Base-by-base conservation (phyloP, 2,113 vertebrate genomes). In the Falco punctatus region DNA sequence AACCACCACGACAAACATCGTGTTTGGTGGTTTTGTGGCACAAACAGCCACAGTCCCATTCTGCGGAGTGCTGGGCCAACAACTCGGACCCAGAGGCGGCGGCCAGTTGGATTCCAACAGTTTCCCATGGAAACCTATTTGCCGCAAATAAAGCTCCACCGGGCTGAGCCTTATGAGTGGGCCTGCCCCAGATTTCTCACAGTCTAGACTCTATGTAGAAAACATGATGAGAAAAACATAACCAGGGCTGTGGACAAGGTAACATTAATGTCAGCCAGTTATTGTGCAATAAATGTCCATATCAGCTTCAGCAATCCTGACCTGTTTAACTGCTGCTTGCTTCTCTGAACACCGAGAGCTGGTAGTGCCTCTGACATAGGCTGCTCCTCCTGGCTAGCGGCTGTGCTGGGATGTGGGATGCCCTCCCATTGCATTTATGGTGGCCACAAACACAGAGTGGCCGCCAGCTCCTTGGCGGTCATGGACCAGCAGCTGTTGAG, bases 141-240 rank as follows among this genome's bases (percentile, higher is more conserved):
- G 70, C 77, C 6, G 11, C 3, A 15, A 88, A 90, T 28, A 86
- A 84, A 71, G 13, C 72, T 93, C 49, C 9, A 32, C 23, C 1
- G 5, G 49, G 46, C 88, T 64, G 90, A 90, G 71, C 65, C 3
- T 13, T 66, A 64, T 12, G 85, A 94, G 72, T 67, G 88, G 82
- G 88, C 72, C 82, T 85, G 88, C 84, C 81, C 77, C 32, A 69
- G 61, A 92, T 54, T 94, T 94, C 94, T 94, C 91, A 84, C 28
- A 46, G 77, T 86, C 94, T 95, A 82, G 92, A 81, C 52, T 79
- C 86, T 15, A 11, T 19, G 17, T 22, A 79, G 88, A 92, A 94
- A 91, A 94, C 21, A 33, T 65, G 72, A 88, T 88, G 69, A 96
- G 92, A 94, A 96, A 95, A 97, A 87, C 92, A 94, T 40, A 72